Evolutionary conservation across 2,797 vertebrate species (phyloP).

Genomic region (Loriculus beryllinus): DNA sequence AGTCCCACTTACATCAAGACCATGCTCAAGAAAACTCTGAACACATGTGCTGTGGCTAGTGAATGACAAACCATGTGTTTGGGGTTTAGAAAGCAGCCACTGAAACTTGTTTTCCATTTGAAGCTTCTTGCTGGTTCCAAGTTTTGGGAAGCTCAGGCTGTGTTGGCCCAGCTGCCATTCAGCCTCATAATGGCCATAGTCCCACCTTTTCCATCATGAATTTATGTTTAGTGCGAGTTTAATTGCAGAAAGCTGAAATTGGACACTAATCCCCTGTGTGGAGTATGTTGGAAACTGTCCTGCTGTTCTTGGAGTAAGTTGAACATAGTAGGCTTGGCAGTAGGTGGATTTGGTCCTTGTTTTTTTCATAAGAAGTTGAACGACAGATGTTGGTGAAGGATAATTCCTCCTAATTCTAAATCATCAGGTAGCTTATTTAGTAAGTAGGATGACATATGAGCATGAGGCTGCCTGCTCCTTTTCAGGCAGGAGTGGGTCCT

Average conservation of each 20-base stretch:
- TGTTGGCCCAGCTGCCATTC: neutral
- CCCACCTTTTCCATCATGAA: accelerated
- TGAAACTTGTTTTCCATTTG: neutral
- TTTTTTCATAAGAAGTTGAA: neutral
- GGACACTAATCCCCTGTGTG: neutral
- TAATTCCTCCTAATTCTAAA: neutral
- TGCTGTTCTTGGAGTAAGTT: neutral
- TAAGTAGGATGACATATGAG: accelerated
- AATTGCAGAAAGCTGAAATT: neutral
- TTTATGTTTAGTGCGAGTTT: neutral
- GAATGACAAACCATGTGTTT: neutral
- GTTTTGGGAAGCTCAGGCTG: neutral
- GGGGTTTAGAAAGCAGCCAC: neutral
- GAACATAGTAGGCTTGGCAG: neutral
- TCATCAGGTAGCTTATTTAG: neutral
- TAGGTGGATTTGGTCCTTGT: accelerated
- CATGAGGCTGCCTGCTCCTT: neutral
- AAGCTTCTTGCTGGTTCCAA: neutral
- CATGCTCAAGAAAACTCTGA: neutral
- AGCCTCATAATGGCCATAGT: neutral
- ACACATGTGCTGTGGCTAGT: neutral
- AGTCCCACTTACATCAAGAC: neutral
- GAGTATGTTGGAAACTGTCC: neutral
- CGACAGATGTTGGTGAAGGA: accelerated
- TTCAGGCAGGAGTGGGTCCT: neutral